Conservation (phyloP, 2,888 invertebrate species). For the Dorcus hopei region DNA sequence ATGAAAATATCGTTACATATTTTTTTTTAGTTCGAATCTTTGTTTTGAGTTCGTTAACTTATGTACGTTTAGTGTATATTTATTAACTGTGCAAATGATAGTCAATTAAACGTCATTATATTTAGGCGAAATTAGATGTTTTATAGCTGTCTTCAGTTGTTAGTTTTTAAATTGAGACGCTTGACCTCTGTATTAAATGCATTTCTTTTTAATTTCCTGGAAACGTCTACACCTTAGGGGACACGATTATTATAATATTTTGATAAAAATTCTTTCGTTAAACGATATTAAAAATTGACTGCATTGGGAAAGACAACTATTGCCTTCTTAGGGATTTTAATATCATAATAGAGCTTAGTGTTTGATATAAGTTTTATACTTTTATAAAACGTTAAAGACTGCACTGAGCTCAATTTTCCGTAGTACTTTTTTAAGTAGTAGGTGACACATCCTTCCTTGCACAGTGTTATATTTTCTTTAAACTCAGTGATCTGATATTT, state of each 20-base stretch:
- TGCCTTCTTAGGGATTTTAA: conserved; percentile 8
- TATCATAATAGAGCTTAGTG: conserved; percentile 14
- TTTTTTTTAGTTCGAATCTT: neutral
- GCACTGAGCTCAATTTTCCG: conserved; percentile 17
- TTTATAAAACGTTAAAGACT: conserved; percentile 19
- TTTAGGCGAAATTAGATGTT: neutral
- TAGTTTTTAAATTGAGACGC: neutral
- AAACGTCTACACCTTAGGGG: no score
- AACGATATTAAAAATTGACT: neutral
- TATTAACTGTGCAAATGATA: conserved; percentile 6
- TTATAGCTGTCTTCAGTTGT: neutral
- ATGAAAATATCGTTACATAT: neutral
- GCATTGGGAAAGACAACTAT: conserved; percentile 3
- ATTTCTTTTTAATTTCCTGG: neutral
- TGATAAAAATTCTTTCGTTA: neutral
- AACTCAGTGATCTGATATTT: no score
- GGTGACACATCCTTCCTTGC: neutral
- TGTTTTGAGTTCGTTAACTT: neutral
- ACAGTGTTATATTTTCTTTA: no score
- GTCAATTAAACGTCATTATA: conserved; percentile 4
- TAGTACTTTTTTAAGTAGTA: conserved; percentile 1
- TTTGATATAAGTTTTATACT: conserved; percentile 19
- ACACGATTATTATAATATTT: neutral
- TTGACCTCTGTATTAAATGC: neutral
- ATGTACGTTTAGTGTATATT: neutral